Percentiles rank a stretch among this genome's conserved stretches.
These are phyloP conservation scores for Jaculus jaculus DNA, from an alignment of 2,113 vertebrate species.

Conservation along the genomic window DNA sequence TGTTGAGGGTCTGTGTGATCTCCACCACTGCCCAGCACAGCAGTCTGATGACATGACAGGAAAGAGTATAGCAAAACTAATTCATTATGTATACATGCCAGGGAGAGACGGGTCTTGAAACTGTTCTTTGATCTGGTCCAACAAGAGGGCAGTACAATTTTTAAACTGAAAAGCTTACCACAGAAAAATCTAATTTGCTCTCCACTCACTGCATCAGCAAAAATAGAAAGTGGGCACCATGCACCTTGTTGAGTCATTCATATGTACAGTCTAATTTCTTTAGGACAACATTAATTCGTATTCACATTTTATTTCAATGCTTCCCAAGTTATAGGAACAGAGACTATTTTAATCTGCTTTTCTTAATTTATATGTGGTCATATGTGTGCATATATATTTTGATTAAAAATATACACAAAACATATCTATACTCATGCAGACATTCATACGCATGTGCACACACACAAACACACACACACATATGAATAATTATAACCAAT, in stretches of 20 bases:
- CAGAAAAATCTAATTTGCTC: neutral
- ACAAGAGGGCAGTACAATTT: neutral
- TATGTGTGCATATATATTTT: neutral
- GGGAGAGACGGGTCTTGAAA: neutral
- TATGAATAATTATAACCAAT: neutral
- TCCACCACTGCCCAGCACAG: neutral
- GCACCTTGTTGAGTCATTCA: neutral
- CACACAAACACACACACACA: neutral
- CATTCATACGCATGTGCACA: neutral
- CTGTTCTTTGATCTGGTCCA: neutral
- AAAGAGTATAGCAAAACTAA: neutral
- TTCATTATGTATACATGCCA: neutral
- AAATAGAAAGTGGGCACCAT: neutral
- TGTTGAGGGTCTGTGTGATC: neutral
- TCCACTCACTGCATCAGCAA: neutral
- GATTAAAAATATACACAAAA: no score
- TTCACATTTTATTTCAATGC: neutral
- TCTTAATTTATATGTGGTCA: neutral
- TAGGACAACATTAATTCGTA: neutral
- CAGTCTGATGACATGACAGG: neutral
- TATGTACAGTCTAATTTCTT: neutral
- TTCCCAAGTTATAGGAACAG: neutral
- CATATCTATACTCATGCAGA: neutral
- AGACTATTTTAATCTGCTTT: neutral
- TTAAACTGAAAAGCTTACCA: neutral